Evolutionary conservation across 2,888 invertebrate species (phyloP).

Genomic region (Callosobruchus maculatus): DNA sequence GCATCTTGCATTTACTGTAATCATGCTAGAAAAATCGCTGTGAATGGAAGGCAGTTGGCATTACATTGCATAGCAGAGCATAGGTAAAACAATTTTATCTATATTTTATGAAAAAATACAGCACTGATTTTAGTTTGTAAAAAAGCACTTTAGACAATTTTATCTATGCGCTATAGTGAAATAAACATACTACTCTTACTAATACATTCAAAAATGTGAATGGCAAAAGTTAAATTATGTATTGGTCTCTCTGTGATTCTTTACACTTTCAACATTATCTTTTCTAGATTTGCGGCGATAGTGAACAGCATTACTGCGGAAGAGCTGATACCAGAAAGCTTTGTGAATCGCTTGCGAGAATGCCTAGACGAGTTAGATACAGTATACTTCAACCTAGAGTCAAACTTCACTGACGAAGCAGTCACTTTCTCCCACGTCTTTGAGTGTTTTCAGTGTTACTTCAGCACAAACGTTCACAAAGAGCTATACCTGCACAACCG

Average conservation of each 20-base stretch:
- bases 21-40: constrained; percentile 80
- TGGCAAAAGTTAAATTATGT: no score
- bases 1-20: constrained; percentile 79
- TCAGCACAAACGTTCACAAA: constrained; percentile 73
- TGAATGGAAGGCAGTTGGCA: constrained; percentile 76
- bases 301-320: constrained; percentile 75
- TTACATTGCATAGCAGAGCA: constrained; percentile 78
- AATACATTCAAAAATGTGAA: no score
- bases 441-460: constrained; percentile 85
- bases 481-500: constrained; percentile 83
- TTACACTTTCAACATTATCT: background rate
- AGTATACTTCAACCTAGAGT: constrained; percentile 70
- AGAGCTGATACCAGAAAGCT: constrained; percentile 67
- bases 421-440: constrained; percentile 65
- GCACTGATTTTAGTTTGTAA: no score
- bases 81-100: constrained; percentile 29
- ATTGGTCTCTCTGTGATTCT: no score
- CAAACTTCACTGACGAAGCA: constrained; percentile 58
- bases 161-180: no score
- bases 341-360: constrained; percentile 63
- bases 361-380: constrained; percentile 60
- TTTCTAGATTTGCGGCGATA: constrained; percentile 63
- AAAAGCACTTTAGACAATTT: no score
- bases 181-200: no score
- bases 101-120: no score